phyloP scores from a whole-genome alignment of 2,113 vertebrate species.

The Osmerus mordax region DNA sequence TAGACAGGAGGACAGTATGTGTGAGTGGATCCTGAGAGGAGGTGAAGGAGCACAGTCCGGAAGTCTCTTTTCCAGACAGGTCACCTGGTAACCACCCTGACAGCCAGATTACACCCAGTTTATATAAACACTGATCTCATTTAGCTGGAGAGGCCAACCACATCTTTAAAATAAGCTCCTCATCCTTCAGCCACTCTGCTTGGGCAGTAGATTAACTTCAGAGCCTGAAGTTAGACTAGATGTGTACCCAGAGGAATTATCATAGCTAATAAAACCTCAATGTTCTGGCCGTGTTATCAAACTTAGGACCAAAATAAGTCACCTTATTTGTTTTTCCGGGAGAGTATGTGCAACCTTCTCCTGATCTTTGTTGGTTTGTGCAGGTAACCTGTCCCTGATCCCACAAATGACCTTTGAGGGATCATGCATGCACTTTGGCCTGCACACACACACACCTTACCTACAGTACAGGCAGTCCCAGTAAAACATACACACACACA shows the following conservation, averaged over 20 bases:
- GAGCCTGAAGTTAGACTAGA: no score
- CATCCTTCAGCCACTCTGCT: background rate
- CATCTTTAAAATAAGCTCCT: background rate
- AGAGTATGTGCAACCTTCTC: no score
- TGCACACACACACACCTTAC: background rate
- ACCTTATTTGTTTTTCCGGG: no score
- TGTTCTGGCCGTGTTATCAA: no score
- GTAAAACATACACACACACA: background rate
- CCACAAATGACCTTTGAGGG: no score
- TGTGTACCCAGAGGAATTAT: no score
- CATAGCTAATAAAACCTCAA: no score
- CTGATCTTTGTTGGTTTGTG: no score
- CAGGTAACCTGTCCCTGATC: no score
- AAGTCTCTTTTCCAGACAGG: slow-evolving; percentile 24
- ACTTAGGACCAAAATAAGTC: no score
- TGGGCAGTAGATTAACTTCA: no score
- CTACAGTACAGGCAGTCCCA: background rate
- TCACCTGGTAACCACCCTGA: slow-evolving; percentile 14
- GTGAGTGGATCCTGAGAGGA: slow-evolving; percentile 6
- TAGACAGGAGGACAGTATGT: no score
- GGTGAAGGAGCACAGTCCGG: slow-evolving; percentile 18
- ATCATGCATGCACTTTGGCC: background rate
- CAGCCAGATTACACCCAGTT: slow-evolving; percentile 20
- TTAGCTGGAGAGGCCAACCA: background rate
- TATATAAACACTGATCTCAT: slow-evolving; percentile 1